Conservation (phyloP, 2,113 vertebrate species). For the Oncorhynchus tshawytscha region DNA sequence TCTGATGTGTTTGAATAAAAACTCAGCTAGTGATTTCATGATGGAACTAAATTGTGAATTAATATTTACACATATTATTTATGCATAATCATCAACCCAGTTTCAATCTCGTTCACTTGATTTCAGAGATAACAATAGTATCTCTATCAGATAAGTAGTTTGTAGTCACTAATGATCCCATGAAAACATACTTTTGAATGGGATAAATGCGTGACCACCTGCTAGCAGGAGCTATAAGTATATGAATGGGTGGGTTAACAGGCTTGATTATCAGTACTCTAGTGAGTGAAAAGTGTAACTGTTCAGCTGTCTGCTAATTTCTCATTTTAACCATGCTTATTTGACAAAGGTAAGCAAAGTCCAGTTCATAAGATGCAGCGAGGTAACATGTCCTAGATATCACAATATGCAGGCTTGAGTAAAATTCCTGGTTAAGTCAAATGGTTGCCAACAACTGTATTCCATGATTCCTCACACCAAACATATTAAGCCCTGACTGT, state of each 20-base stretch:
- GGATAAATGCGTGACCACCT: neutral
- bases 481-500: slow-evolving; percentile 3
- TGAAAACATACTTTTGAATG: neutral
- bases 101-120: neutral
- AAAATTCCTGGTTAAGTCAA: neutral
- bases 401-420: neutral
- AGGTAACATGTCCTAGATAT: slow-evolving; percentile 2
- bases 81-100: neutral
- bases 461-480: neutral
- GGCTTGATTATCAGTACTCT: too few species aligned
- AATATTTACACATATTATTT: neutral
- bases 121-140: neutral
- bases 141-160: too few species aligned
- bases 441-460: too few species aligned
- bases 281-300: neutral
- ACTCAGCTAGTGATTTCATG: neutral
- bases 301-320: slow-evolving; percentile 12
- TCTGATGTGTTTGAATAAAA: neutral
- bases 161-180: neutral
- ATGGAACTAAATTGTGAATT: neutral
- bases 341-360: slow-evolving; percentile 48
- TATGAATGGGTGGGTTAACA: too few species aligned
- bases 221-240: neutral
- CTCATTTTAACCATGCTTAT: slow-evolving; percentile 37
- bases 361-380: slow-evolving; percentile 21